Evolutionary conservation across 2,888 invertebrate genomes (phyloP), one percentile per base, ranked within the genome.

Genomic region (Trichogramma evanescens): DNA sequence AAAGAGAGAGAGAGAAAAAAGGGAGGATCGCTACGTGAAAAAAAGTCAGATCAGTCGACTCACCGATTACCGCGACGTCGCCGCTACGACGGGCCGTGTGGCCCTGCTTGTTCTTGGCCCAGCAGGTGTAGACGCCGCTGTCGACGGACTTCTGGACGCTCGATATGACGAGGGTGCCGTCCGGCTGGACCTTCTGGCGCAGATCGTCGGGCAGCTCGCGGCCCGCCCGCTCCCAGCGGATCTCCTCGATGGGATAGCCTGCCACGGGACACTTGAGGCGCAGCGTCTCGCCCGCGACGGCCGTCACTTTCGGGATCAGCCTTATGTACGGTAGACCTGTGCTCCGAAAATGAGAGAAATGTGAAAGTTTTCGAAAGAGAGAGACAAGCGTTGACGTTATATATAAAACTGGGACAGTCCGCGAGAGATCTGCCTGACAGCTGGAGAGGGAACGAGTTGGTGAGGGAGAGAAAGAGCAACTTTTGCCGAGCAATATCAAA

Each of bases 121-220:
- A 86, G 77, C 91, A 92, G 44, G 88, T 88, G 79, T 92, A 92
- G 51, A 88, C 86, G 10, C 89, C 89, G 42, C 89, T 88, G 74
- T 89, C 88, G 7, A 83, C 82, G 64, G 82, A 82, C 74, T 89
- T 89, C 74, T 89, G 89, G 38, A 91, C 89, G 45, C 87, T 87
- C 67, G 83, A 83, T 68, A 92, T 88, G 66, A 86, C 83, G 67
- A 92, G 79, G 0, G 89, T 88, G 41, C 91, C 91, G 72, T 90
- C 89, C 6, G 83, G 76, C 61, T 86, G 82, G 43, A 89, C 87
- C 71, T 87, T 87, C 73, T 91, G 91, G 6, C 91, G 82, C 69
- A 90, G 83, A 75, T 89, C 89, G 70, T 88, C 87, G n/a, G 90
- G 91, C 61, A 91, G 79, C 72, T 87, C 86, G 48, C 86, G 81